Evolutionary conservation across 2,797 vertebrate species (phyloP), one percentile per base, ranked within the genome.

Genomic region (Geotrypetes seraphini): DNA sequence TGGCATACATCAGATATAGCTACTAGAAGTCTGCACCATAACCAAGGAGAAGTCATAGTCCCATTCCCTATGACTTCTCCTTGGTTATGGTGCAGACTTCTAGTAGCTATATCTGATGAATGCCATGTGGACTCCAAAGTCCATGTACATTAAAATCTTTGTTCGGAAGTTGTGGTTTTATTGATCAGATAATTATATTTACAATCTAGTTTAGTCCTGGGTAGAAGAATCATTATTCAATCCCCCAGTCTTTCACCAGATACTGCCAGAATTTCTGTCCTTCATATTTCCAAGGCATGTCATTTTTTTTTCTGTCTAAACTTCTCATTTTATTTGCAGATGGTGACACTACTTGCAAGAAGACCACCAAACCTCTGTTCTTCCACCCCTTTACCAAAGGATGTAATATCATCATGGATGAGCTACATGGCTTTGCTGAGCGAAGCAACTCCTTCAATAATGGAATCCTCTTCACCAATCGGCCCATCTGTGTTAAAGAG

Each of bases 391-490:
- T 40, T 6, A 60, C 63, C 17, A 42, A 67, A 12, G 88, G 89
- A 7, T 6, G 22, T 2, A 52, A 32, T 15, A 58, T 88, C 33
- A 16, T 6, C 1, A 62, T 91, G 53, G 76, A 78, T 12, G 25
- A 33, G 0, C 38, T 16, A 1, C 10, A 15, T 4, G 43, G 30
- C 6, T 42, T 33, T 0, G 87, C 85, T 0, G 32, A 39, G 14
- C 60, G 81, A 30, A 6, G 1, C 0, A 1, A 5, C 25, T 78
- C 79, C 0, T 89, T 87, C 52, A 62, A 33, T 4, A 43, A 83
- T 1, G 85, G 83, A 13, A 53, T 90, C 37, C 64, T 86, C 34
- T 89, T 91, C 71, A 88, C 80, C 67, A 83, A 37, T 43, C 75
- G 89, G 5, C 55, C 73, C 0, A 29, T 89, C 25, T 36, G 0